A percentile compares a stretch with the other conserved stretches of the same genome.
Conservation (phyloP, 2,113 vertebrate species). For the Nycticryphes semicollaris region DNA sequence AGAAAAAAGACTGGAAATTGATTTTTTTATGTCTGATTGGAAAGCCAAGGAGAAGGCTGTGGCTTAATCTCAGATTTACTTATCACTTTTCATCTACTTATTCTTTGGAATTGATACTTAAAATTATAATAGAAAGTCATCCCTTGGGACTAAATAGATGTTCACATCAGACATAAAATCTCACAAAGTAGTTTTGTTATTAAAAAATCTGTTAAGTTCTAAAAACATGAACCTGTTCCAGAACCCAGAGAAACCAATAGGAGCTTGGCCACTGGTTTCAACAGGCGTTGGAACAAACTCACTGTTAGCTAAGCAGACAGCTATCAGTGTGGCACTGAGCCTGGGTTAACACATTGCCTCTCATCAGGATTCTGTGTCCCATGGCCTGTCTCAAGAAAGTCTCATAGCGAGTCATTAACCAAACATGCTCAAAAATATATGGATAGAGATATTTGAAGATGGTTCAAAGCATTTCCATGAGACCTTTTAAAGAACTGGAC, state of each 20-base stretch:
- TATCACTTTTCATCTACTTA: neutral
- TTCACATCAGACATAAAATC: neutral
- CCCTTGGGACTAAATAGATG: neutral
- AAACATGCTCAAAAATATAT: neutral
- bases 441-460: neutral
- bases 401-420: neutral
- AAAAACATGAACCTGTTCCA: neutral
- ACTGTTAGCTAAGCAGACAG: conserved; percentile 11
- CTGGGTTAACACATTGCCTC: conserved; percentile 10
- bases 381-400: neutral
- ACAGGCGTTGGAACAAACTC: conserved; percentile 10
- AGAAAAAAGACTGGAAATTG: neutral
- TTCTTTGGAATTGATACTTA: neutral
- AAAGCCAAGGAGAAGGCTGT: neutral
- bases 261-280: neutral
- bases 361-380: conserved; percentile 2
- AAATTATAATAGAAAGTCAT: neutral
- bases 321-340: conserved; percentile 43
- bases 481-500: neutral
- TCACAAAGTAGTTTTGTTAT: neutral
- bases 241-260: neutral
- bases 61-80: neutral
- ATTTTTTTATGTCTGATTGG: neutral
- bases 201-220: neutral
- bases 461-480: neutral